A percentile compares a stretch with the other conserved stretches of the same genome.
phyloP scores from a whole-genome alignment of 2,113 vertebrate genomes.

The Pachyramphus minor region DNA sequence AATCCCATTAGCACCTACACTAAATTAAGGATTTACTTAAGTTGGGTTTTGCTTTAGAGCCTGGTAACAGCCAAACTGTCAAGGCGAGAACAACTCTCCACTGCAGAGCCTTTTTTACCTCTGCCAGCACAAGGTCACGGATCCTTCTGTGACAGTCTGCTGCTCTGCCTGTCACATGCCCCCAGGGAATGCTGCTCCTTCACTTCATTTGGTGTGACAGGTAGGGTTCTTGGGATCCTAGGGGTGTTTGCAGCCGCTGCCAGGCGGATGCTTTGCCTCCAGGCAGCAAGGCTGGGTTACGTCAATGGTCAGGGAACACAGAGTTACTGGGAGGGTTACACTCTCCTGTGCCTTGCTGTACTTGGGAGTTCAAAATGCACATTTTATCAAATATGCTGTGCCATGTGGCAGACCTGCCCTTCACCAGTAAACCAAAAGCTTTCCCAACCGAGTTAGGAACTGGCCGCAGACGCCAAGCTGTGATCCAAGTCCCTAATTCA shows the following conservation, averaged over 20 bases:
- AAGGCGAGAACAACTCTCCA: neutral
- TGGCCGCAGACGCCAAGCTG: neutral
- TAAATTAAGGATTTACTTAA: slow-evolving; percentile 51
- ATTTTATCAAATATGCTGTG: neutral
- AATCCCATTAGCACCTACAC: slow-evolving; percentile 61
- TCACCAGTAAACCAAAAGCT: neutral
- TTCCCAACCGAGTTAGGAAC: neutral
- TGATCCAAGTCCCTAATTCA: neutral
- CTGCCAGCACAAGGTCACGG: neutral
- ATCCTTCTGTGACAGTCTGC: neutral
- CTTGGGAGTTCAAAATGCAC: neutral
- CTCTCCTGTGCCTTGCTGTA: neutral
- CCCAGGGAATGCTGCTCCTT: neutral
- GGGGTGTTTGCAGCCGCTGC: neutral
- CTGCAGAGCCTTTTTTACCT: slow-evolving; percentile 4
- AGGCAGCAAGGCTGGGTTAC: neutral
- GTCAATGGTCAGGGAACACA: neutral
- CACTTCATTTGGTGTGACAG: neutral
- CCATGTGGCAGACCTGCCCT: neutral
- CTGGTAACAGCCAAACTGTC: slow-evolving; percentile 29
- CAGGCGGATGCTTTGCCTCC: neutral
- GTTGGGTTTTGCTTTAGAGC: slow-evolving; percentile 35
- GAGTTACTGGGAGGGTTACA: neutral
- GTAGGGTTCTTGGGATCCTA: neutral
- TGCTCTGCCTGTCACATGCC: slow-evolving; percentile 9